Evolutionary conservation across 2,797 vertebrate species (phyloP).

Genomic region (Distichodus sexfasciatus): DNA sequence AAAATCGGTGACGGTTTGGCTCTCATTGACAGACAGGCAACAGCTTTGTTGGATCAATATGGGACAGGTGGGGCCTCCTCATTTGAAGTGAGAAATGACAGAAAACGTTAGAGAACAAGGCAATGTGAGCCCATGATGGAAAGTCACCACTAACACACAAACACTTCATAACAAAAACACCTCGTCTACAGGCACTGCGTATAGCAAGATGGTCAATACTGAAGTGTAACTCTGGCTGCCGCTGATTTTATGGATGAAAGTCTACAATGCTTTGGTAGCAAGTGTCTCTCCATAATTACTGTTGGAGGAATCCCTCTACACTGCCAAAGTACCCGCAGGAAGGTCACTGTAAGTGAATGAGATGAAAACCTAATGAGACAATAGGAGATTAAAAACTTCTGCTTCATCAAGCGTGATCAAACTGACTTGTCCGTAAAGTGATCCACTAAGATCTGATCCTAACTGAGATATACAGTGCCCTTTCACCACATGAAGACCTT

Average conservation of each 20-base stretch:
- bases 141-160: too few species aligned
- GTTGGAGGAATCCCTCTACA: neutral
- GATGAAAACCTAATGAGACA: neutral
- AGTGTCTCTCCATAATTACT: neutral
- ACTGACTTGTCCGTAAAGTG: too few species aligned
- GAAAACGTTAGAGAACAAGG: too few species aligned
- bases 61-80: too few species aligned
- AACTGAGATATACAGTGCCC: slow-evolving; percentile 33
- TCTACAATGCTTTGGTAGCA: neutral
- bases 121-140: too few species aligned
- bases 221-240: neutral
- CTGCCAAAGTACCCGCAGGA: neutral
- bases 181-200: neutral
- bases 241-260: neutral
- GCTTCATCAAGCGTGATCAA: too few species aligned
- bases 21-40: too few species aligned
- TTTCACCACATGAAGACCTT: slow-evolving; percentile 28
- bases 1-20: too few species aligned
- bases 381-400: neutral
- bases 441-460: slow-evolving; percentile 35
- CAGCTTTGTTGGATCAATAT: too few species aligned
- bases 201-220: neutral
- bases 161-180: neutral
- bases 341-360: neutral
- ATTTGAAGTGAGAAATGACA: too few species aligned